Percentiles rank a stretch among this genome's conserved stretches.
Conservation (phyloP, 2,797 vertebrate genomes). For the Crenuchus spilurus region DNA sequence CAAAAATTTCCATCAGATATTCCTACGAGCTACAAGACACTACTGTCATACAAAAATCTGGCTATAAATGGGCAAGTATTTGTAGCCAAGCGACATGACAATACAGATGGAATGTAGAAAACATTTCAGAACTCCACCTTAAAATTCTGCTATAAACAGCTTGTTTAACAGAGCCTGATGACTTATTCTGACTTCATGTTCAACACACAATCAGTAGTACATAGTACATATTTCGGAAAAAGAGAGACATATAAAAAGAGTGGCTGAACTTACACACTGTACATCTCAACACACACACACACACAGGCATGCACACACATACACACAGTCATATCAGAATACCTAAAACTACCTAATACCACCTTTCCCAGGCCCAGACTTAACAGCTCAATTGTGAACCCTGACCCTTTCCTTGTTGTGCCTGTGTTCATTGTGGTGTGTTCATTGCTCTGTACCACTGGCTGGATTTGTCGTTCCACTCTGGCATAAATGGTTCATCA, state of each 20-base stretch:
- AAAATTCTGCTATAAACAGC: not conserved
- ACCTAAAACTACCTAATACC: too few species aligned
- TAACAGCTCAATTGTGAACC: too few species aligned
- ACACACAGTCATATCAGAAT: too few species aligned
- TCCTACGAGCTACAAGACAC: not conserved
- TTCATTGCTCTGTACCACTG: too few species aligned
- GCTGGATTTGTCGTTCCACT: too few species aligned
- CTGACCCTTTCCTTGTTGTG: too few species aligned
- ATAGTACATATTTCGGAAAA: not conserved
- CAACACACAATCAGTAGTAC: not conserved
- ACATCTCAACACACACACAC: not conserved
- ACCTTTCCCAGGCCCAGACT: too few species aligned
- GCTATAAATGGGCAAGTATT: not conserved
- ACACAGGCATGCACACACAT: slow-evolving; percentile 21
- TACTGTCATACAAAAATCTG: not conserved
- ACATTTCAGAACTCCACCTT: not conserved
- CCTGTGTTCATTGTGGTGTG: too few species aligned
- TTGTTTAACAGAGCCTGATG: not conserved
- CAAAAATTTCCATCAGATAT: not conserved
- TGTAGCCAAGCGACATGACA: not conserved
- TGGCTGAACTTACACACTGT: too few species aligned
- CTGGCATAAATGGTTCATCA: too few species aligned
- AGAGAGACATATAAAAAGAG: too few species aligned
- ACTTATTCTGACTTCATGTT: not conserved
- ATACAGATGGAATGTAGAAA: slow-evolving; percentile 25